Evolutionary conservation across 2,113 vertebrate genomes (phyloP), one percentile per base, ranked within the genome.

Genomic region (Columba janthina): DNA sequence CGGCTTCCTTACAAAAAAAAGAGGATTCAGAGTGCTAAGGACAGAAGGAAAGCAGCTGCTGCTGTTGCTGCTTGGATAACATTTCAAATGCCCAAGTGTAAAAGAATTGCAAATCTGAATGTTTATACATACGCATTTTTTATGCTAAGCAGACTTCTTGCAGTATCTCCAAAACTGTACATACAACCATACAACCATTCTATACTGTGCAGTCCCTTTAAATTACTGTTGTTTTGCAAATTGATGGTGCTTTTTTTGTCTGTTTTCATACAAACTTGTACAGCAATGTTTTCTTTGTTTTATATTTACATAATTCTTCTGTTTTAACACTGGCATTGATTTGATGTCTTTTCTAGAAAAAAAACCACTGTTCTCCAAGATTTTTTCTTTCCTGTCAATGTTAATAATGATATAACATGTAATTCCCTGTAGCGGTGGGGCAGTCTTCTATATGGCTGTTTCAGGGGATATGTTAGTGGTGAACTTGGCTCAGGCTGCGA

Each of bases 121-220:
- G 22, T 38, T 38, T 21, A 11, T 36, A 44, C 22, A 12, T 38
- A 69, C 0, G 2, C n/a, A 58, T 38, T 83, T 51, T 83, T 73
- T 32, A 42, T 53, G 16, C 57, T 84, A 64, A 58, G 42, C 11
- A 26, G 34, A 64, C 12, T 80, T 58, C 62, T 64, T 89, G 57
- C 11, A 24, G 5, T 36, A 40, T 74, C 22, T 93, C 42, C 71
- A 29, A 87, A 91, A 51, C 9, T 57, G 34, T 64, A 53, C 0
- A 0, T 58, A 34, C 57, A 71, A 8, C 61, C 0, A 0, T 58
- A 34, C 57, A 71, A 8, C 61, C 78, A 15, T 40, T 20, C 14
- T 34, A 6, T 70, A 56, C 15, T 57, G 18, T 81, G n/a, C 6
- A 26, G 19, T 84, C 19, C 2, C 38, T 85, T 89, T 86, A 32